A percentile compares a stretch with the other conserved stretches of the same genome.
Conservation (phyloP, 2,888 invertebrate species). For the Caenorhabditis plicata region DNA sequence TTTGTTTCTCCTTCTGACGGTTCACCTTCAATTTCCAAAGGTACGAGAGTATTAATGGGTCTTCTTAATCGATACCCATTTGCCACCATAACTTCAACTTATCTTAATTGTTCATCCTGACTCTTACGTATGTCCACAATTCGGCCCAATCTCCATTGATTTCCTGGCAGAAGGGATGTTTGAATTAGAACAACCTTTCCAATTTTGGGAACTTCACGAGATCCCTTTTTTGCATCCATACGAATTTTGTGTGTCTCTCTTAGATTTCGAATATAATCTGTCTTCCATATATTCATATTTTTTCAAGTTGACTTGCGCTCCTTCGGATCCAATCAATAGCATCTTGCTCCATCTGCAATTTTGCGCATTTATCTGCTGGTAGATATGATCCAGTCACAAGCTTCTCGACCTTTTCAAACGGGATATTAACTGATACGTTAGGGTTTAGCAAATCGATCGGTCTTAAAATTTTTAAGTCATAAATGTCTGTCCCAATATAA, state of each 20-base stretch:
- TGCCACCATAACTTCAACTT: constrained; percentile 8
- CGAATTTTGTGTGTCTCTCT: constrained; percentile 8
- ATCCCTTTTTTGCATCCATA: constrained; percentile 7
- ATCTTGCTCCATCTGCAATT: constrained; percentile 2
- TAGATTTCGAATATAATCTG: constrained; percentile 9
- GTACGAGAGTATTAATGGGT: constrained; percentile 3
- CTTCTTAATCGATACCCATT: neutral
- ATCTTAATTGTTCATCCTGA: constrained; percentile 6
- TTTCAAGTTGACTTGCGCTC: neutral
- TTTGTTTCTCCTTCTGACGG: neutral
- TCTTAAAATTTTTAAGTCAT: constrained; percentile 5
- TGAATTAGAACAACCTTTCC: constrained; percentile 13
- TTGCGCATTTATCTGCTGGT: constrained; percentile 6
- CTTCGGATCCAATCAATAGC: constrained; percentile 9
- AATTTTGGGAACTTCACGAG: neutral
- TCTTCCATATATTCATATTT: constrained; percentile 12
- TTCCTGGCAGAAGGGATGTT: constrained; percentile 8
- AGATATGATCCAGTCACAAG: constrained; percentile 8
- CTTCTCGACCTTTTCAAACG: neutral
- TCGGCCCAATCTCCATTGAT: constrained; percentile 14
- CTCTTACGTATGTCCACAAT: neutral
- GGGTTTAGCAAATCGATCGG: constrained; percentile 26
- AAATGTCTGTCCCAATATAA: constrained; percentile 3
- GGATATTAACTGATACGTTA: neutral
- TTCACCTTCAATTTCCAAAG: constrained; percentile 6